Evolutionary conservation across 2,888 invertebrate species (phyloP).

Genomic region (Dugesia japonica): DNA sequence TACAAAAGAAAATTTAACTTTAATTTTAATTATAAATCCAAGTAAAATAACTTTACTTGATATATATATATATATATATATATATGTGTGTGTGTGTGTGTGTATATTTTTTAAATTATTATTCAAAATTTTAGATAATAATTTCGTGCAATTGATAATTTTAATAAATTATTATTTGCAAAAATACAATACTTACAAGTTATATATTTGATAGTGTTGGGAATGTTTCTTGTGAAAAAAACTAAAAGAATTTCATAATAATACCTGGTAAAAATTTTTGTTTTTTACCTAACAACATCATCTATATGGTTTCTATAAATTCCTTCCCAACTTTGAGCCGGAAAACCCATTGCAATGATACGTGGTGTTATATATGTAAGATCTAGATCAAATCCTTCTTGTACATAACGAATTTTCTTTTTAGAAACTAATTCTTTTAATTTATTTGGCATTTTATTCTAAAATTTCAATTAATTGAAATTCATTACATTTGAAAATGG

Average conservation of each 20-base stretch:
- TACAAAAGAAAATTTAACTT: too few relatives aligned
- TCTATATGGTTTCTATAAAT: conserved; percentile 87
- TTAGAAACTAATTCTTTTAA: conserved; percentile 63
- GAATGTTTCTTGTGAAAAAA: conserved; percentile 24
- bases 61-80: too few relatives aligned
- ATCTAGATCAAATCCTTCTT: conserved; percentile 90
- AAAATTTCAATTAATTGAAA: not conserved
- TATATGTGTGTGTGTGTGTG: too few relatives aligned
- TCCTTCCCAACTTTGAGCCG: conserved; percentile 80
- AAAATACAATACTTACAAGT: conserved; percentile 29
- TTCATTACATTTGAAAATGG: too few relatives aligned
- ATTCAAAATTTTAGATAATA: too few relatives aligned
- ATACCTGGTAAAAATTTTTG: not conserved
- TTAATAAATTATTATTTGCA: too few relatives aligned
- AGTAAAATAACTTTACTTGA: too few relatives aligned
- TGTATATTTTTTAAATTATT: too few relatives aligned
- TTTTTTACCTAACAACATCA: conserved; percentile 59
- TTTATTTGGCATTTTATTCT: conserved; percentile 29
- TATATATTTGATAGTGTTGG: conserved; percentile 30
- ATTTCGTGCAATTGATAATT: too few relatives aligned
- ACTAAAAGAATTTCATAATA: not conserved
- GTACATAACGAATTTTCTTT: conserved; percentile 73
- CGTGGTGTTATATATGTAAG: conserved; percentile 75
- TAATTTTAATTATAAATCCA: too few relatives aligned
- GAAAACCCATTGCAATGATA: conserved; percentile 97